Evolutionary conservation across 2,797 vertebrate genomes (phyloP), one percentile per base, ranked within the genome.

Genomic region (Enteromius argenteus): DNA sequence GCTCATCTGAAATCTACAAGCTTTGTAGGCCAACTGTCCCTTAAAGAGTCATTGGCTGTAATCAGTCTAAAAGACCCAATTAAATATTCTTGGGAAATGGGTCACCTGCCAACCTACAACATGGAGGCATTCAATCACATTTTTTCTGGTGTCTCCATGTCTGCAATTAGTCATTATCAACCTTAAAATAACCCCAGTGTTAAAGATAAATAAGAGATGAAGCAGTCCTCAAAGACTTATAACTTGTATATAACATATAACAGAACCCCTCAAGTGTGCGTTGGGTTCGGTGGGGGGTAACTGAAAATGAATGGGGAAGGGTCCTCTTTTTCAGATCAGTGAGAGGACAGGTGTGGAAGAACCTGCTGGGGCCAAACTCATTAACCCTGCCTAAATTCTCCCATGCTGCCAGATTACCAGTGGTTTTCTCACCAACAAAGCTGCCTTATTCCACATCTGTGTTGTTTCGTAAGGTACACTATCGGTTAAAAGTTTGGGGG

Each of bases 101-200:
- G 91, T 93, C 90, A 91, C 87, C 91, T 91, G 92, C 91, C 94
- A 89, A 49, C 64, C 83, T 37, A 85, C 71, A 86, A 75, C 66
- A 30, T 84, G 80, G 82, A 76, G 19, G 62, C 85, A 83, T 88
- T 94, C 89, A 88, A 91, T 93, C 91, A 92, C 85, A 13, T 85
- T 86, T 35, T 71, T 86, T 87, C 90, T 51, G 85, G 86, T 90
- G 90, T 86, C 67, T 89, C 23, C 8, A 82, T 66, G n/a, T 79
- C 89, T 32, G 67, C 84, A 87, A 85, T 84, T 82, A 89, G 88
- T 91, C 89, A 87, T 86, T 85, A 85, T 83, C 67, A 80, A 60
- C 72, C 66, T 87, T 74, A 84, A 88, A 88, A 90, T 86, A 82
- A 92, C 92, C 90, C 89, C 85, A 87, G 80, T 86, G 91, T 88